Evolutionary conservation across 2,797 vertebrate species (phyloP).

Genomic region (Sebastes hubbsi): DNA sequence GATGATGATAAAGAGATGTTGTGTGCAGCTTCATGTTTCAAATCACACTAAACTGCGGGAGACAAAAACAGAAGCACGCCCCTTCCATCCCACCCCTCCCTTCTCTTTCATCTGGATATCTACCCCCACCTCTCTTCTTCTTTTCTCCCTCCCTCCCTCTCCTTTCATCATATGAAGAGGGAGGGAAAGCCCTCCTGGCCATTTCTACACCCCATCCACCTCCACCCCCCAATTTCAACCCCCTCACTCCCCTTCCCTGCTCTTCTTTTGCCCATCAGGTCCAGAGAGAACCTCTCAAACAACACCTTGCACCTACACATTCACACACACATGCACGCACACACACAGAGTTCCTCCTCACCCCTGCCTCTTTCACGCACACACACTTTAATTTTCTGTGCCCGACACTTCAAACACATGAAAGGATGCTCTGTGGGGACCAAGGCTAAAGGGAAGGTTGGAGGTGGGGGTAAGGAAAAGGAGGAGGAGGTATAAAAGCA

Average conservation of each 20-base stretch:
- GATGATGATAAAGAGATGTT: constrained; percentile 45
- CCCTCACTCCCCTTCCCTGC: constrained; percentile 22
- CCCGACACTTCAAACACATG: constrained; percentile 88
- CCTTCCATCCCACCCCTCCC: constrained; percentile 47
- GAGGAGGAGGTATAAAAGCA: constrained; percentile 69
- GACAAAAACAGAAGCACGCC: constrained; percentile 58
- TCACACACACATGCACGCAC: constrained; percentile 6
- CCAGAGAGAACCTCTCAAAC: constrained; percentile 71
- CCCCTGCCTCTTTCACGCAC: constrained; percentile 62
- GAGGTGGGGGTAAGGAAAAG: constrained; percentile 57
- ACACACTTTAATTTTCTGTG: constrained; percentile 85
- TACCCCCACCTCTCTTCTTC: constrained; percentile 51
- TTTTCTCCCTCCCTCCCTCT: constrained; percentile 59
- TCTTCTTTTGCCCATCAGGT: constrained; percentile 75
- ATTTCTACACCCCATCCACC: constrained; percentile 59
- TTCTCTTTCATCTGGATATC: constrained; percentile 72
- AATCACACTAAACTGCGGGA: constrained; percentile 46
- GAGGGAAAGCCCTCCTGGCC: constrained; percentile 72
- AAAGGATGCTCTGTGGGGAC: constrained; percentile 86
- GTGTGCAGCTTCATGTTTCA: constrained; percentile 37
- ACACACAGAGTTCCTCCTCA: constrained; percentile 51
- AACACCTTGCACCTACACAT: constrained; percentile 69
- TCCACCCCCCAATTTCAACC: constrained; percentile 31
- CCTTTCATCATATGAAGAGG: constrained; percentile 77
- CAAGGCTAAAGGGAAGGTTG: constrained; percentile 77